Evolutionary conservation across 2,888 invertebrate genomes (phyloP).

Genomic region (Schizotus pectinicornis): DNA sequence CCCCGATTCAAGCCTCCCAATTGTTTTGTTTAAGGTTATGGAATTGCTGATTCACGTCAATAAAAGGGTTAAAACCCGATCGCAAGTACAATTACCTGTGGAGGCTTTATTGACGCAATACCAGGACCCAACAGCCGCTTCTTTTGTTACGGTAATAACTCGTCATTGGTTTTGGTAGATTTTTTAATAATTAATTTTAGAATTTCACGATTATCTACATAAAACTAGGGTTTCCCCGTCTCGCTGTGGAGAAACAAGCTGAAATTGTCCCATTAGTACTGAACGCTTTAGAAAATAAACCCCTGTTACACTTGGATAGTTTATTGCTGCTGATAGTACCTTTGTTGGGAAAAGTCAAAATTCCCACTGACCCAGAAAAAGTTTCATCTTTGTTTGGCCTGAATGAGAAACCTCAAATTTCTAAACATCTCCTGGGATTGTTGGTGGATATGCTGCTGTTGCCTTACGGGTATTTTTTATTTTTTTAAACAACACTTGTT

Average conservation of each 20-base stretch:
- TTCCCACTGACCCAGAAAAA: slow-evolving; percentile 68
- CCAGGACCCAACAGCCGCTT: slow-evolving; percentile 75
- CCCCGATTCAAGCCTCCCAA: not conserved
- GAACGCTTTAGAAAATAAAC: slow-evolving; percentile 79
- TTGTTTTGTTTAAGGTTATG: slow-evolving; percentile 71
- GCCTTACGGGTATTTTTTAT: slow-evolving; percentile 81
- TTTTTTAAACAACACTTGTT: slow-evolving; percentile 4
- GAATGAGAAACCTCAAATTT: slow-evolving; percentile 73
- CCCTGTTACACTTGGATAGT: slow-evolving; percentile 85
- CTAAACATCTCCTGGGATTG: slow-evolving; percentile 74
- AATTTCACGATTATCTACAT: slow-evolving; percentile 95
- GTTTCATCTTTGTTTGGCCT: slow-evolving; percentile 71
- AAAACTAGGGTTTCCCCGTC: slow-evolving; percentile 87
- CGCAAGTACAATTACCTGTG: slow-evolving; percentile 84
- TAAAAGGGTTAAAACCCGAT: slow-evolving; percentile 84
- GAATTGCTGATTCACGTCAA: slow-evolving; percentile 91
- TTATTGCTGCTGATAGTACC: slow-evolving; percentile 82
- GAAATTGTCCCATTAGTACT: slow-evolving; percentile 77
- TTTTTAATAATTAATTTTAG: slow-evolving; percentile 60
- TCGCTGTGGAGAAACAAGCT: slow-evolving; percentile 76
- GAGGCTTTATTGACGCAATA: slow-evolving; percentile 83
- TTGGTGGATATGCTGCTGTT: slow-evolving; percentile 83
- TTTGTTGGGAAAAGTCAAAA: slow-evolving; percentile 74
- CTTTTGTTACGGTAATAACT: slow-evolving; percentile 76
- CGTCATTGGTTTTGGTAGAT: not conserved